phyloP scores from a whole-genome alignment of 1,140 invertebrate genomes.

The Mycetomoellerius zeteki region DNA sequence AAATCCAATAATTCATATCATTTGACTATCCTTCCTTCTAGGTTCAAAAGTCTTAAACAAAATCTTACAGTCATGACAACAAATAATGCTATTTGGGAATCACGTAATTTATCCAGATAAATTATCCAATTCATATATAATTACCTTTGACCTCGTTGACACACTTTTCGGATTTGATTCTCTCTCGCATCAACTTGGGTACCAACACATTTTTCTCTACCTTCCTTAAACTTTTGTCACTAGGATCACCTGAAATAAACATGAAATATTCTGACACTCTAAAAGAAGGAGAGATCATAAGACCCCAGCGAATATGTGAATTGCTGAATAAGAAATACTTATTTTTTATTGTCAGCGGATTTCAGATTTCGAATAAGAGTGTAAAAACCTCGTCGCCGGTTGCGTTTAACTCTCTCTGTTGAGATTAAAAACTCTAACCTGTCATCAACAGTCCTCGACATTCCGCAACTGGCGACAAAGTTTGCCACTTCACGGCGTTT shows the following conservation, averaged over 20 bases:
- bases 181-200: constrained; percentile 94
- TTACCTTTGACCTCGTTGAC: constrained; percentile 89
- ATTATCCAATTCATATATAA: not conserved
- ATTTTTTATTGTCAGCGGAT: not conserved
- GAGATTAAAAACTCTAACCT: constrained; percentile 27
- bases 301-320: not conserved
- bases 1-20: too few relatives aligned
- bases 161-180: constrained; percentile 93
- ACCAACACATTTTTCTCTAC: constrained; percentile 95
- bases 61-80: too few relatives aligned
- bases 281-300: not conserved
- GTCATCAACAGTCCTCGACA: not conserved
- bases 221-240: constrained; percentile 92
- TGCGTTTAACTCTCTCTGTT: too few relatives aligned
- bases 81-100: too few relatives aligned
- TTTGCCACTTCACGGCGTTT: not conserved
- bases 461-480: not conserved
- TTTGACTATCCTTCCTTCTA: too few relatives aligned
- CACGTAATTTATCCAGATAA: not conserved
- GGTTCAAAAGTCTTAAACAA: too few relatives aligned
- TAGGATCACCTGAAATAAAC: constrained; percentile 92
- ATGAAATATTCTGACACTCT: not conserved
- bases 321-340: not conserved
- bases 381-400: not conserved
- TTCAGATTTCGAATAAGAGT: not conserved